Conservation (phyloP, 2,797 vertebrate genomes). For the Syngnathus acus region DNA sequence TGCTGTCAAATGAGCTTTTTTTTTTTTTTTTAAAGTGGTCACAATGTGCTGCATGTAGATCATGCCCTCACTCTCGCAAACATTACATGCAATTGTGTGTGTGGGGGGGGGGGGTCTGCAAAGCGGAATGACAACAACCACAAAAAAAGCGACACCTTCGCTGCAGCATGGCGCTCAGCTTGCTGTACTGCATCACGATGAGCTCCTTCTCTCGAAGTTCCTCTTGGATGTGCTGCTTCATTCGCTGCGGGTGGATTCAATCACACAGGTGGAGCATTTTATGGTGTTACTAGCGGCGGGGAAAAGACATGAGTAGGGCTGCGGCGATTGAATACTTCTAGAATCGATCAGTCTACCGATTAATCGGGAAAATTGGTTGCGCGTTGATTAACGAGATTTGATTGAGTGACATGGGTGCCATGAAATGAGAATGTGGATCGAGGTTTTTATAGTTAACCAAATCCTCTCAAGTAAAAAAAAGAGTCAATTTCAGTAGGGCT, state of each 20-base stretch:
- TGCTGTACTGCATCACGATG: slow-evolving; percentile 74
- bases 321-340: no score
- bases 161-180: slow-evolving; percentile 55
- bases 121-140: neutral
- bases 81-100: neutral
- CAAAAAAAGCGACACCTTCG: slow-evolving; percentile 38
- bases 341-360: no score
- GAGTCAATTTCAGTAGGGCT: neutral
- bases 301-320: neutral
- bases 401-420: neutral
- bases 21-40: neutral
- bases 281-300: neutral
- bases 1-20: neutral
- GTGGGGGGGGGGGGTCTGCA: neutral
- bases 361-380: neutral
- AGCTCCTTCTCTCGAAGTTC: slow-evolving; percentile 79
- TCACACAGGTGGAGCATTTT: slow-evolving; percentile 21
- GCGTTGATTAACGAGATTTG: neutral
- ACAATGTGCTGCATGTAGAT: neutral
- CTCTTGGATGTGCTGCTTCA: slow-evolving; percentile 55
- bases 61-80: neutral
- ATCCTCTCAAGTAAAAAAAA: no score
- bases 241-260: slow-evolving; percentile 44
- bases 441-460: no score
- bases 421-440: neutral